phyloP scores from a whole-genome alignment of 2,113 vertebrate species.

The Phalacrocorax brasilianus region DNA sequence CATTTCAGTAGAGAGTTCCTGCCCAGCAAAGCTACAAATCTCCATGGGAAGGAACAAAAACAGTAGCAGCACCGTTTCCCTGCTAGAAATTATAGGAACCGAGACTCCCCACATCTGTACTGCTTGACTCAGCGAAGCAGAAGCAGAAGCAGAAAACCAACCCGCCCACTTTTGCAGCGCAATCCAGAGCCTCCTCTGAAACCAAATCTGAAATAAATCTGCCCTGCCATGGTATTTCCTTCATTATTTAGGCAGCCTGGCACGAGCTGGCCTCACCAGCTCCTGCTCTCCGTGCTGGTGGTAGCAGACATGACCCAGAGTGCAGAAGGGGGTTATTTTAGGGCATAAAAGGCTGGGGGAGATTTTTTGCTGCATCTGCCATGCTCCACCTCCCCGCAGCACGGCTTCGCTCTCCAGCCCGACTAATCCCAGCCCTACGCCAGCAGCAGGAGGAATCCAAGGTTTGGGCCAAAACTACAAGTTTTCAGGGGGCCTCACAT shows the following conservation, averaged over 20 bases:
- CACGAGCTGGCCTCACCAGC: not conserved
- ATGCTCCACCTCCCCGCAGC: not conserved
- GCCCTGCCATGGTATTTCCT: not conserved
- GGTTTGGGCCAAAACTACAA: not conserved
- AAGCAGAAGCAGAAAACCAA: not conserved
- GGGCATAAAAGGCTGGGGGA: not conserved
- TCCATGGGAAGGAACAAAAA: slow-evolving; percentile 12
- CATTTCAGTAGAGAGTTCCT: slow-evolving; percentile 35
- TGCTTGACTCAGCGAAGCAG: not conserved
- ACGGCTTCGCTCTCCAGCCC: not conserved
- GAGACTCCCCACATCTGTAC: not conserved
- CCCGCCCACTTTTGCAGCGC: not conserved
- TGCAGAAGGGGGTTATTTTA: not conserved
- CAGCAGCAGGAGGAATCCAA: not conserved
- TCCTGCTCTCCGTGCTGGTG: accelerated
- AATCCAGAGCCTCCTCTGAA: not conserved
- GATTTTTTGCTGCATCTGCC: not conserved
- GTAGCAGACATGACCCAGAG: not conserved
- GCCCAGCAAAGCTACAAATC: slow-evolving; percentile 41
- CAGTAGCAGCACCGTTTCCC: not conserved
- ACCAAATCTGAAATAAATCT: not conserved
- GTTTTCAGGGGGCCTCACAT: not conserved
- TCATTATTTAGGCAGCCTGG: not conserved
- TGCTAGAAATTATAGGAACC: slow-evolving; percentile 2
- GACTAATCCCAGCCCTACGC: not conserved